Percentiles rank a stretch among this genome's conserved stretches.
These are phyloP conservation scores for Cliona cf. orientalis DNA, from an alignment of 37 sponge, comb jelly and placozoan species.

Conservation along the genomic window DNA sequence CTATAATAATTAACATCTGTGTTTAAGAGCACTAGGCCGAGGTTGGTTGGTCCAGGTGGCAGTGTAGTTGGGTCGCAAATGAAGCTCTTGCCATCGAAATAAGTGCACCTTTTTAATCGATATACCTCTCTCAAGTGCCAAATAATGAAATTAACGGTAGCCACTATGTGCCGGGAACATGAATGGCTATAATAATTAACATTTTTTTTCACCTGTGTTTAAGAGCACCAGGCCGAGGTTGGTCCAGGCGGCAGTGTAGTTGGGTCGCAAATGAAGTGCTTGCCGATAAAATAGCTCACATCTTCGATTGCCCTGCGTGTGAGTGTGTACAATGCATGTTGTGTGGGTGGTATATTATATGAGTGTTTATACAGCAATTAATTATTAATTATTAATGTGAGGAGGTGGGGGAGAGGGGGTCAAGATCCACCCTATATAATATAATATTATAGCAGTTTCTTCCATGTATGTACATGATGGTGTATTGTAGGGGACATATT, in stretches of 20 bases:
- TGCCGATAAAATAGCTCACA: slow-evolving; percentile 79
- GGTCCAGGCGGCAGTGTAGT: slow-evolving; percentile 77
- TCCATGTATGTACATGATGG: too few species aligned
- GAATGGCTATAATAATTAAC: neutral
- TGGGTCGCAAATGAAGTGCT: slow-evolving; percentile 60
- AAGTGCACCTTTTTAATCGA: slow-evolving; percentile 49
- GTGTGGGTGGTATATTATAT: too few species aligned
- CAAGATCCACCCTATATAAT: too few species aligned
- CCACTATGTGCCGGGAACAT: too few species aligned
- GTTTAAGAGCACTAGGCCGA: slow-evolving; percentile 80
- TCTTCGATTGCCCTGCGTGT: slow-evolving; percentile 41
- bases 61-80: slow-evolving; percentile 65
- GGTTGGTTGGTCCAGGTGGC: slow-evolving; percentile 80
- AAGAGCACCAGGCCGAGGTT: slow-evolving; percentile 82
- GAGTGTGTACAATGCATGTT: neutral
- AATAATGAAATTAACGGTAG: too few species aligned
- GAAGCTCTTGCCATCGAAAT: slow-evolving; percentile 64
- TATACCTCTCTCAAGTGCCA: too few species aligned
- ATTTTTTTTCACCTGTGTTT: slow-evolving; percentile 62
- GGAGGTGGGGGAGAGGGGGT: too few species aligned
- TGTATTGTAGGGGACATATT: too few species aligned
- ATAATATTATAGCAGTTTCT: too few species aligned
- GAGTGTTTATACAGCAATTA: too few species aligned
- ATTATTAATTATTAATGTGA: too few species aligned
- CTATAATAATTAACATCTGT: slow-evolving; percentile 47